Evolutionary conservation across 2,113 vertebrate genomes (phyloP).

Genomic region (Telmatochromis sp.): DNA sequence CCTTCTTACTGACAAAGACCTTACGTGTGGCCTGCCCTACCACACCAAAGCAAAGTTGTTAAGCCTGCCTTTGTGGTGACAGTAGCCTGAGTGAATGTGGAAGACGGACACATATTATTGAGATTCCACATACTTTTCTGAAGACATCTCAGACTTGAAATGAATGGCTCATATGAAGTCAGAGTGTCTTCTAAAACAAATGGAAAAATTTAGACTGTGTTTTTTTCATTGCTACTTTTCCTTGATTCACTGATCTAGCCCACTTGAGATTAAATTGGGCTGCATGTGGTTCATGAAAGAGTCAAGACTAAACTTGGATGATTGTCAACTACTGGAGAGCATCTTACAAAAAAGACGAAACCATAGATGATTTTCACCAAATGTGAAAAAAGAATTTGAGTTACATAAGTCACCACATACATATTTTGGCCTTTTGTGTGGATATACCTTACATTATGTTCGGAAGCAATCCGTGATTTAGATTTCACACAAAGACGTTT

Average conservation of each 20-base stretch:
- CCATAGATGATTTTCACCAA: background rate
- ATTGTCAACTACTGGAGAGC: background rate
- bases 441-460: background rate
- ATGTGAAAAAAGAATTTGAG: background rate
- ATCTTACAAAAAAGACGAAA: background rate
- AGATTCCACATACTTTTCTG: background rate
- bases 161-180: background rate
- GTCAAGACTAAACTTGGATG: background rate
- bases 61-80: background rate
- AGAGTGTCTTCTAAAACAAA: background rate
- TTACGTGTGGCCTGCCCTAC: background rate
- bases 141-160: background rate
- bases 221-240: background rate
- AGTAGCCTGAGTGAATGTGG: background rate
- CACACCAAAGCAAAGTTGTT: background rate
- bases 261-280: background rate
- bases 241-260: background rate
- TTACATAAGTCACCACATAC: background rate
- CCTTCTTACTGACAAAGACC: background rate
- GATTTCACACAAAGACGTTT: background rate
- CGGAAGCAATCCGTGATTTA: background rate
- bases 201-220: background rate
- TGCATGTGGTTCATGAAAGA: background rate
- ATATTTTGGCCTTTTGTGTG: background rate
- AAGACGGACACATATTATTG: background rate